Base-by-base conservation (phyloP, 2,888 invertebrate species). In the Lasiommata megera region DNA sequence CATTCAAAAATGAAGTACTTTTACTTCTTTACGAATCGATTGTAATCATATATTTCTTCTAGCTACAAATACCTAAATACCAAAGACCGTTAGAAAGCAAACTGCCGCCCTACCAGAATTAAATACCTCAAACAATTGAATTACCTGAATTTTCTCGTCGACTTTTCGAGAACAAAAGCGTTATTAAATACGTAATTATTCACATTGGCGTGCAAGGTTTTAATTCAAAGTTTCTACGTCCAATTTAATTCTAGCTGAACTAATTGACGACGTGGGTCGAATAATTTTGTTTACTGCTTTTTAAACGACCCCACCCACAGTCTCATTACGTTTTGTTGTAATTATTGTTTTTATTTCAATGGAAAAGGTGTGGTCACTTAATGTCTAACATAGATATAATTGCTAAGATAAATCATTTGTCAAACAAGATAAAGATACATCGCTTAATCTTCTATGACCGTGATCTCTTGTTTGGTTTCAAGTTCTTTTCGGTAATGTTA, bases 171-270 rank as follows among this genome's bases (percentile, higher is more conserved):
- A 90, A 90, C 90, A 90, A 90, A 89, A 87, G 89, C 88, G 80
- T 89, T 90, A 90, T 89, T 90, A 90, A 90, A 88, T 87, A 87
- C 88, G 89, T 86, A 90, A 89, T 89, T 90, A 89, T 88, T 88
- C 84, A 88, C 87, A 84, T 86, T 87, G 84, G 84, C 87, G 88
- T 87, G 88, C 87, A 80, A 85, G 84, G 84, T 84, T 88, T 86
- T 77, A 77, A 74, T 79, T 74, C 72, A 69, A 71, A 72, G 67
- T 67, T 75, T 72, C 79, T 81, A 84, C 80, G 77, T 81, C 80
- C 80, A 82, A 83, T 83, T 88, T 87, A 82, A 83, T 87, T 85
- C 90, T 90, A 90, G 88, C 76, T 74, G 90, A 90, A 89, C 89
- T 90, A 90, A 90, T 90, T 88, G 90, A 73, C 63, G 69, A 77